These are phyloP conservation scores for Himalopsyche tibetana DNA, from an alignment of 2,888 invertebrate genomes.

Conservation along the genomic window DNA sequence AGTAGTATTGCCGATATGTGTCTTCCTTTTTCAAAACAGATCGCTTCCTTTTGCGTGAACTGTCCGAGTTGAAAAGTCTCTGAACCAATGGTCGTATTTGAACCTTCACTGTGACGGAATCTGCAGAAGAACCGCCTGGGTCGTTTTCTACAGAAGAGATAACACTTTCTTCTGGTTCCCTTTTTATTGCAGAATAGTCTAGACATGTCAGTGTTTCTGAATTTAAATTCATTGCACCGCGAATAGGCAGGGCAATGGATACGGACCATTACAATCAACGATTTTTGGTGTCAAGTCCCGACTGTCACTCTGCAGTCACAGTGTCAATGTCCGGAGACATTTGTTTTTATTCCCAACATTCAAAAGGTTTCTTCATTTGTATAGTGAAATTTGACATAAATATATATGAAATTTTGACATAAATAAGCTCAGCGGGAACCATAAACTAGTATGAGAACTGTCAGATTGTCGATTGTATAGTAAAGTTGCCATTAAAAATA, in stretches of 20 bases:
- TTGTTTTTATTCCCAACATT: background rate
- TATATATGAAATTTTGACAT: too few species aligned
- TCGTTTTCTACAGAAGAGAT: background rate
- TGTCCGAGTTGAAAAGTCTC: background rate
- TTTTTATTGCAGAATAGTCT: conserved; percentile 7
- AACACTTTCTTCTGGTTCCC: background rate
- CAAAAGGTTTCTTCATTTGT: too few species aligned
- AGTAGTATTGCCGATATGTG: background rate
- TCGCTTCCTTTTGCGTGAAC: background rate
- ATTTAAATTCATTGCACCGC: conserved; percentile 8
- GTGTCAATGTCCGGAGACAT: background rate
- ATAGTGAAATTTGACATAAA: too few species aligned
- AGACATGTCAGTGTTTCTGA: background rate
- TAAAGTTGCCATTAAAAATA: too few species aligned
- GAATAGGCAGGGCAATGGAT: background rate
- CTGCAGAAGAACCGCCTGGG: background rate
- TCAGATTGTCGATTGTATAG: too few species aligned
- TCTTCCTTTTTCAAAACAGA: background rate
- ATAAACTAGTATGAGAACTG: too few species aligned
- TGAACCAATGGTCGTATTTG: conserved; percentile 11
- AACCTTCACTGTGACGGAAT: background rate
- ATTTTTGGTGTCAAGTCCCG: background rate
- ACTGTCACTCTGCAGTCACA: background rate
- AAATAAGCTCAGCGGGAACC: too few species aligned
- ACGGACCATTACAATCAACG: background rate